These are phyloP conservation scores for Echinometra lucunter DNA, from an alignment of 53 echinoderm and acorn worm species.

Conservation along the genomic window DNA sequence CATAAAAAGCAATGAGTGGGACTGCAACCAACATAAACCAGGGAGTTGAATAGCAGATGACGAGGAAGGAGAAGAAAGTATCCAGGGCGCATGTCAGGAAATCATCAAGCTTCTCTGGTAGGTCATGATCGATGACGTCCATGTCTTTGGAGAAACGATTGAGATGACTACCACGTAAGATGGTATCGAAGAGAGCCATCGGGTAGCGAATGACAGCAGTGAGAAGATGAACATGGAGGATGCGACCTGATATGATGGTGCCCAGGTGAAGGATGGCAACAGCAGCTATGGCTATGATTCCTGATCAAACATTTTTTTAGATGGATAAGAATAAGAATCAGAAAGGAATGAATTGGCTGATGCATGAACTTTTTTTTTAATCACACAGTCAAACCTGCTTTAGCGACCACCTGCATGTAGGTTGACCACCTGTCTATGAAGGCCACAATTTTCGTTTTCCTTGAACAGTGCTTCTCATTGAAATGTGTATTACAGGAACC, in stretches of 20 bases:
- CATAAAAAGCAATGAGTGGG: conserved; percentile 37
- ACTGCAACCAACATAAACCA: conserved; percentile 48
- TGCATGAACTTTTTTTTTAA: not conserved
- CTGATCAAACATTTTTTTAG: not conserved
- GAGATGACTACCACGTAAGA: conserved; percentile 78
- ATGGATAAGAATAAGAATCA: not conserved
- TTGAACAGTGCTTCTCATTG: too few species aligned
- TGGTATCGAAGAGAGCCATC: conserved; percentile 88
- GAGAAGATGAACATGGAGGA: conserved; percentile 71
- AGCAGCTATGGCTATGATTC: not conserved
- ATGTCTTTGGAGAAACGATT: conserved; percentile 88
- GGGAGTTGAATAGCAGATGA: conserved; percentile 30
- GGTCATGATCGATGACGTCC: conserved; percentile 62
- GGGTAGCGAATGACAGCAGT: conserved; percentile 72
- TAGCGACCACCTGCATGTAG: too few species aligned
- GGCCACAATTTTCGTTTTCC: too few species aligned
- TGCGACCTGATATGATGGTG: conserved; percentile 54
- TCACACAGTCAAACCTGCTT: not conserved
- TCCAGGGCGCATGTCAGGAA: not conserved
- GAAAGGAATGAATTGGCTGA: not conserved
- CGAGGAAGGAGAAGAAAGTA: not conserved
- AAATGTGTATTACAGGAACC: too few species aligned
- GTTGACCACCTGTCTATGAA: too few species aligned
- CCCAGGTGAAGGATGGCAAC: conserved; percentile 54
- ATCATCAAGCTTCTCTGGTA: conserved; percentile 12